Conservation (phyloP, 2,113 vertebrate species). For the Okapia johnstoni region DNA sequence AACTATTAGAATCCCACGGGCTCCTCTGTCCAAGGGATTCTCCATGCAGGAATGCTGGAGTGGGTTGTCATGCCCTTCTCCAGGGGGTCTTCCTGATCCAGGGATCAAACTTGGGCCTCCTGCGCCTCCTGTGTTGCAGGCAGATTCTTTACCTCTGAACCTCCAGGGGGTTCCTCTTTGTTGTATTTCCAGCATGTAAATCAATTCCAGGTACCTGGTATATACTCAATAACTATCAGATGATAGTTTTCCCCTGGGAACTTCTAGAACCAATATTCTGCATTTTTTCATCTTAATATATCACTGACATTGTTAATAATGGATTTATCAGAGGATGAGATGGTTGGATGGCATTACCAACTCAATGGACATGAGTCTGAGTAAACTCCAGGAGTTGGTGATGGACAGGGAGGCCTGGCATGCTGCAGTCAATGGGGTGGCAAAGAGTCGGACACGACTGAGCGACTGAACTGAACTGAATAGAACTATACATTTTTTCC, state of each 20-base stretch:
- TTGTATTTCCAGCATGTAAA: not conserved
- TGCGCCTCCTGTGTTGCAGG: rapidly evolving
- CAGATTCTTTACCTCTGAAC: not conserved
- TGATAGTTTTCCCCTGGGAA: not conserved
- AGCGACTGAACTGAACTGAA: not conserved
- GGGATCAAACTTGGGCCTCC: not conserved
- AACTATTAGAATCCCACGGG: not conserved
- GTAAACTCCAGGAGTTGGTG: not conserved
- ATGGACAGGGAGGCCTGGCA: not conserved
- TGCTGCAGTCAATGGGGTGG: not conserved
- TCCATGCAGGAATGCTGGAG: not conserved
- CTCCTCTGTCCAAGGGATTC: not conserved
- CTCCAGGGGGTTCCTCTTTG: not conserved
- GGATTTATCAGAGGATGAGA: not conserved
- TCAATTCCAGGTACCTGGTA: not conserved
- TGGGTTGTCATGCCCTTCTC: not conserved
- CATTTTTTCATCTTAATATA: not conserved
- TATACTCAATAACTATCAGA: not conserved
- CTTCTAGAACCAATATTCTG: not conserved
- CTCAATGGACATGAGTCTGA: not conserved
- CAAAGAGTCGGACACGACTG: not conserved
- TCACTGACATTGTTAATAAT: not conserved
- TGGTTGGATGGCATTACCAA: not conserved
- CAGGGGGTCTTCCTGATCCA: not conserved
- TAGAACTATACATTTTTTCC: not conserved